Evolutionary conservation across 2,888 invertebrate species (phyloP).

Genomic region (Oeneis ivallda): DNA sequence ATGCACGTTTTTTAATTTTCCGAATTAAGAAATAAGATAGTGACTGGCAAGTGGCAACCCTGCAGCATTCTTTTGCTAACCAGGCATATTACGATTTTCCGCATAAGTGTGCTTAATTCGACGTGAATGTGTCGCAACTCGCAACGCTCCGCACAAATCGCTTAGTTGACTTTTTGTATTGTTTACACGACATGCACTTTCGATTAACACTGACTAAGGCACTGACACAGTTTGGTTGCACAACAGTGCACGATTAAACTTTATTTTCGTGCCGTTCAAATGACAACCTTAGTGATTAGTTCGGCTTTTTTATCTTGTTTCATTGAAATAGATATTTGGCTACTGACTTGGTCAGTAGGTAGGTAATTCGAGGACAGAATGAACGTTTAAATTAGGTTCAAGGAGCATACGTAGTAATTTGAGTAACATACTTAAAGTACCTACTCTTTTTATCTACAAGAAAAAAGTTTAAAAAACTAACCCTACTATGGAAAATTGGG

Average conservation of each 20-base stretch:
- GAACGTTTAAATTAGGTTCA: neutral
- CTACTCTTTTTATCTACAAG: no score
- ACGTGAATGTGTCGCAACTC: slow-evolving; percentile 27
- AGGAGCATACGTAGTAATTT: neutral
- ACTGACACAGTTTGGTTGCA: slow-evolving; percentile 32
- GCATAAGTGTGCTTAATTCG: slow-evolving; percentile 20
- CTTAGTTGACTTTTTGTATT: slow-evolving; percentile 38
- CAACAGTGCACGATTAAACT: slow-evolving; percentile 16
- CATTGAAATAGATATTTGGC: neutral
- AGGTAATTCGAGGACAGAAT: neutral
- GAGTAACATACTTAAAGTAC: no score
- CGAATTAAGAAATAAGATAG: neutral
- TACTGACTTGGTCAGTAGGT: neutral
- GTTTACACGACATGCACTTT: slow-evolving; percentile 40
- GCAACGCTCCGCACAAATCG: slow-evolving; percentile 33
- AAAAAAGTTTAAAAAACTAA: no score
- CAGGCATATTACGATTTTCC: neutral
- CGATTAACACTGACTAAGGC: slow-evolving; percentile 34
- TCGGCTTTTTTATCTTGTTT: slow-evolving; percentile 1
- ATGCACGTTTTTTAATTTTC: neutral
- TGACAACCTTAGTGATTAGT: slow-evolving; percentile 13
- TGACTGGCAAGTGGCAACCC: neutral
- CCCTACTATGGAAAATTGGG: no score
- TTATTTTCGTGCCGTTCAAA: slow-evolving; percentile 16
- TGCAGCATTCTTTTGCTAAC: neutral